These are phyloP conservation scores for Cylloceria caligata DNA, from an alignment of 2,888 invertebrate species.

Conservation along the genomic window DNA sequence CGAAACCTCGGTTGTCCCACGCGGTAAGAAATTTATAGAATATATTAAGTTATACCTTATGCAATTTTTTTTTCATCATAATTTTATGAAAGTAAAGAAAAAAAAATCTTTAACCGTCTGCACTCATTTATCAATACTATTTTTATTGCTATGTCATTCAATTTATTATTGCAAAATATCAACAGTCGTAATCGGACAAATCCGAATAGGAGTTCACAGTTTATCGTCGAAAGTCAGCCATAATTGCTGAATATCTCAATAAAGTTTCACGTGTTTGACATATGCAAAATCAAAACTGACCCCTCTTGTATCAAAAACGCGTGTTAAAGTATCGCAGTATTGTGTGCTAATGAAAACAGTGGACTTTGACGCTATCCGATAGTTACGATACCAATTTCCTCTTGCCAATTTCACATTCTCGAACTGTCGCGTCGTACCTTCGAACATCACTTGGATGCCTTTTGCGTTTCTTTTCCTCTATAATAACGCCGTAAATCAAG, in stretches of 20 bases:
- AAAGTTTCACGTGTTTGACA: constrained; percentile 13
- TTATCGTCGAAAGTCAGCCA: background rate
- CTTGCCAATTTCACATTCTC: background rate
- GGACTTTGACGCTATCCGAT: constrained; percentile 19
- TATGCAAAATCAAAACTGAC: constrained; percentile 44
- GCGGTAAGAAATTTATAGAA: background rate
- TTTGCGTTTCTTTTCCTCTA: too few relatives aligned
- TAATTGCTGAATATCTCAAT: constrained; percentile 21
- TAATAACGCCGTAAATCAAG: background rate
- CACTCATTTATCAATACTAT: background rate
- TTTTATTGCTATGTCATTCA: background rate
- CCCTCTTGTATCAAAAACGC: constrained; percentile 9
- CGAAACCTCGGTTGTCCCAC: background rate
- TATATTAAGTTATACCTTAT: background rate
- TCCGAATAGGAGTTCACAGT: background rate
- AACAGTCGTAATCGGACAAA: background rate
- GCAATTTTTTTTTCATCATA: background rate
- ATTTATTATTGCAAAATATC: background rate
- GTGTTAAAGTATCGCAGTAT: constrained; percentile 1
- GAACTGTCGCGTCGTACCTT: too few relatives aligned
- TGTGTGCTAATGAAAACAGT: constrained; percentile 52
- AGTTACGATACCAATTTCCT: background rate
- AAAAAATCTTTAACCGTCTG: background rate
- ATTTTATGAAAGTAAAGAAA: background rate
- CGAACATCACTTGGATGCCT: too few relatives aligned